These are phyloP conservation scores for Zapus hudsonius DNA, from an alignment of 2,113 vertebrate genomes.

Conservation along the genomic window DNA sequence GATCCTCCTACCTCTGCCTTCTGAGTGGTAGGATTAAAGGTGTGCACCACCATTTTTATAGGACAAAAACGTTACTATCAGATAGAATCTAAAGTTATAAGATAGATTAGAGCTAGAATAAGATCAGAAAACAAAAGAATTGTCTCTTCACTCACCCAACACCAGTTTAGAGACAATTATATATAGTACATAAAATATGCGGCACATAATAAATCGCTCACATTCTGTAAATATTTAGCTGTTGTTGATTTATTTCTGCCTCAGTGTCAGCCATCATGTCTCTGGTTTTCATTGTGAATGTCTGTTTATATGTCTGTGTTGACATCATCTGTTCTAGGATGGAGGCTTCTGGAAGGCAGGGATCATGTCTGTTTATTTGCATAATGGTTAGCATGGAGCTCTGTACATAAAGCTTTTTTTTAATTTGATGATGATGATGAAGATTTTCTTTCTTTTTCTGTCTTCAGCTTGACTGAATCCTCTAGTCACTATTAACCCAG, in stretches of 20 bases:
- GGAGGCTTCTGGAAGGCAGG: slow-evolving; percentile 67
- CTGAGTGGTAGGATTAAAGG: too few relatives aligned
- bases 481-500: slow-evolving; percentile 32
- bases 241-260: slow-evolving; percentile 70
- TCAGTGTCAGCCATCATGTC: slow-evolving; percentile 59
- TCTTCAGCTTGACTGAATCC: slow-evolving; percentile 38
- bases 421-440: slow-evolving; percentile 36
- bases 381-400: slow-evolving; percentile 46
- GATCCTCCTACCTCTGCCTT: too few relatives aligned
- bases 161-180: slow-evolving; percentile 53
- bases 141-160: slow-evolving; percentile 30
- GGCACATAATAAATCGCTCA: slow-evolving; percentile 68
- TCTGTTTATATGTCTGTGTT: slow-evolving; percentile 68
- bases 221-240: slow-evolving; percentile 74
- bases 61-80: not conserved
- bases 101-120: slow-evolving; percentile 1
- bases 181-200: slow-evolving; percentile 57
- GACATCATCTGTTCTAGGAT: slow-evolving; percentile 40
- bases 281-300: slow-evolving; percentile 61
- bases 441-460: not conserved
- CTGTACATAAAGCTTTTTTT: slow-evolving; percentile 49
- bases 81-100: slow-evolving; percentile 9
- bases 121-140: slow-evolving; percentile 54
- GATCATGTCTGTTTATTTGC: slow-evolving; percentile 61
- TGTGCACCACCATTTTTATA: slow-evolving; percentile 64